Evolutionary conservation across 2,113 vertebrate genomes (phyloP).

Genomic region (Thunnus maccoyii): DNA sequence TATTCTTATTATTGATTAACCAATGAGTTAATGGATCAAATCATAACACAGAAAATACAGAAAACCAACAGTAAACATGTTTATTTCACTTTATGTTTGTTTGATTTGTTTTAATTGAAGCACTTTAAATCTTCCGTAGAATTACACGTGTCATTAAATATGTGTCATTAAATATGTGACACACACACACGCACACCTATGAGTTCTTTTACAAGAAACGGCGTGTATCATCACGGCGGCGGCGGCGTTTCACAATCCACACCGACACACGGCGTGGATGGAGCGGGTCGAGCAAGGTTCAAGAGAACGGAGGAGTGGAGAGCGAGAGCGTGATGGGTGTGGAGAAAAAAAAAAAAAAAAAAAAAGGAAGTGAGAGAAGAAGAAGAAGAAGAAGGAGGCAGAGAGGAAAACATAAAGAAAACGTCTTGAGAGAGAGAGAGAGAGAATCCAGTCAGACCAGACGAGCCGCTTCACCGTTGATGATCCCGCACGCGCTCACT

Average conservation of each 20-base stretch:
- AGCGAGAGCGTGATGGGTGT: neutral
- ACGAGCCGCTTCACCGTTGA: constrained; percentile 56
- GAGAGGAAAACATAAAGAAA: constrained; percentile 24
- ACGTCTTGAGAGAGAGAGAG: constrained; percentile 34
- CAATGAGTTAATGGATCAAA: too few relatives aligned
- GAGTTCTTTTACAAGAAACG: too few relatives aligned
- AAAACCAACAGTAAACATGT: too few relatives aligned
- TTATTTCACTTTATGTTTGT: too few relatives aligned
- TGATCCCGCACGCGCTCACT: constrained; percentile 20
- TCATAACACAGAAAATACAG: too few relatives aligned
- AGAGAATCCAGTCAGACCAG: constrained; percentile 77
- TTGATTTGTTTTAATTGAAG: too few relatives aligned
- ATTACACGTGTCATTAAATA: too few relatives aligned
- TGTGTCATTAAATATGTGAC: too few relatives aligned
- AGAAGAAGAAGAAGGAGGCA: constrained; percentile 3
- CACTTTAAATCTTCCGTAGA: too few relatives aligned
- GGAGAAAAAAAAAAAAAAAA: neutral
- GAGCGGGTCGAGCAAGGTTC: constrained; percentile 6
- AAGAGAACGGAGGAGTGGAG: neutral
- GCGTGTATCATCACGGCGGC: too few relatives aligned
- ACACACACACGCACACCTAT: too few relatives aligned
- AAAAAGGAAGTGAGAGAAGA: constrained; percentile 55
- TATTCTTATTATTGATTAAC: too few relatives aligned
- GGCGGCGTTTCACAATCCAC: neutral
- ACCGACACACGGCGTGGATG: constrained; percentile 3